A percentile compares a stretch with the other conserved stretches of the same genome.
Conservation (phyloP, 2,113 vertebrate genomes). For the Oreotrochilus melanogaster region DNA sequence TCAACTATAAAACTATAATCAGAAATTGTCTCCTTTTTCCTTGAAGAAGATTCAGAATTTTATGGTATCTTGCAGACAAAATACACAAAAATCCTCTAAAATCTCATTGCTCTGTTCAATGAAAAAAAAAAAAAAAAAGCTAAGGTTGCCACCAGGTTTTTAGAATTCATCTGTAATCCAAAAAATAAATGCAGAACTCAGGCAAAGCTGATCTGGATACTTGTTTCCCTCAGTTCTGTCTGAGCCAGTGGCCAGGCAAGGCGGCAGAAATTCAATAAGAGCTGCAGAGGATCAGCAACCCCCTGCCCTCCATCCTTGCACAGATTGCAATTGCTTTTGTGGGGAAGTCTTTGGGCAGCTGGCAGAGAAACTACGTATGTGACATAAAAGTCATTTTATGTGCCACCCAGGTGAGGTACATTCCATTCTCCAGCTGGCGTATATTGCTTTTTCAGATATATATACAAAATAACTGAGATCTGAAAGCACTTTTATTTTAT, state of each 20-base stretch:
- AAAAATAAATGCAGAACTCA: not conserved
- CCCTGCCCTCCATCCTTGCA: not conserved
- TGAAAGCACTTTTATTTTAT: not conserved
- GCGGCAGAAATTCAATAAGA: not conserved
- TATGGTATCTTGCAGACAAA: not conserved
- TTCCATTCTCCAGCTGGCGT: not conserved
- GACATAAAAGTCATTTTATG: not conserved
- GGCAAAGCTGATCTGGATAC: not conserved
- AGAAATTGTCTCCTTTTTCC: not conserved
- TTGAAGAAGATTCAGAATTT: not conserved
- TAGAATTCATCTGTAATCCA: not conserved
- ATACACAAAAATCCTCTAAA: not conserved
- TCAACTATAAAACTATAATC: not conserved
- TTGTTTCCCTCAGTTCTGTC: not conserved
- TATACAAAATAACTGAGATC: not conserved
- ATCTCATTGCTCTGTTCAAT: not conserved
- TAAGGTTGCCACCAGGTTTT: not conserved
- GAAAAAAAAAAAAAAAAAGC: not conserved
- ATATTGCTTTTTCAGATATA: not conserved
- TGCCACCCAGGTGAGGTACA: not conserved
- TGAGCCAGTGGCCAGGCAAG: not conserved
- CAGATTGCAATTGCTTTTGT: not conserved
- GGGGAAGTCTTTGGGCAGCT: not conserved
- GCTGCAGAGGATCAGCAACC: not conserved
- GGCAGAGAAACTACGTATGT: not conserved